Percentiles rank a stretch among this genome's conserved stretches.
Conservation (phyloP, 2,113 vertebrate species). For the Scopus umbretta region DNA sequence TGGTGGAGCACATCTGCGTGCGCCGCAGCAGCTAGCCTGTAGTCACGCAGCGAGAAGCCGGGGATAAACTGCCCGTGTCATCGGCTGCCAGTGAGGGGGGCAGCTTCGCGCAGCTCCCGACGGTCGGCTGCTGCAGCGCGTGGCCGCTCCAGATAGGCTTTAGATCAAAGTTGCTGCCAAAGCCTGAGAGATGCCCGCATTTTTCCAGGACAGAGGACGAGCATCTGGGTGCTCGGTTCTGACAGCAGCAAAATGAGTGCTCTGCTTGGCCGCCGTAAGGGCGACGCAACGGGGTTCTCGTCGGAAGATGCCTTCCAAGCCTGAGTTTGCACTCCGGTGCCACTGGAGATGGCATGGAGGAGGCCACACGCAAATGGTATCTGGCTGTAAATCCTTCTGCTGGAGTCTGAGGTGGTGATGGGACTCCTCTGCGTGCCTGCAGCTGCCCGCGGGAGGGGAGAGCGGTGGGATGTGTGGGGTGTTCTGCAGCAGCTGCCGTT, state of each 20-base stretch:
- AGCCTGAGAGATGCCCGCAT: fast-evolving
- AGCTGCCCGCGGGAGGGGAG: background rate
- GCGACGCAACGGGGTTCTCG: fast-evolving
- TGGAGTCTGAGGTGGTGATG: background rate
- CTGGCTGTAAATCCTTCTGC: background rate
- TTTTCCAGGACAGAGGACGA: background rate
- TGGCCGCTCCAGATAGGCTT: background rate
- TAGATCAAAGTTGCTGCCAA: background rate
- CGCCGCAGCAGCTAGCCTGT: background rate
- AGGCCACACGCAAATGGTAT: background rate
- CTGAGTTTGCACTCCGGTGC: background rate
- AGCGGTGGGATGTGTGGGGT: background rate
- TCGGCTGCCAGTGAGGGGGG: background rate
- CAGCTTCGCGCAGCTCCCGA: background rate
- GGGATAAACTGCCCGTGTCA: background rate
- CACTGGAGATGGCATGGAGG: background rate
- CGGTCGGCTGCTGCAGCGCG: background rate
- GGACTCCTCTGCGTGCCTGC: background rate
- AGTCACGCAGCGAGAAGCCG: background rate
- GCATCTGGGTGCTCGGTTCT: background rate
- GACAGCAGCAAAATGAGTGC: background rate
- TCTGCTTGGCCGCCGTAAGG: background rate
- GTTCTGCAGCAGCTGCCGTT: background rate
- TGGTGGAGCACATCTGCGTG: background rate
- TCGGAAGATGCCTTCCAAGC: background rate